Evolutionary conservation across 1,140 invertebrate genomes (phyloP).

Genomic region (Drosophila suzukii): DNA sequence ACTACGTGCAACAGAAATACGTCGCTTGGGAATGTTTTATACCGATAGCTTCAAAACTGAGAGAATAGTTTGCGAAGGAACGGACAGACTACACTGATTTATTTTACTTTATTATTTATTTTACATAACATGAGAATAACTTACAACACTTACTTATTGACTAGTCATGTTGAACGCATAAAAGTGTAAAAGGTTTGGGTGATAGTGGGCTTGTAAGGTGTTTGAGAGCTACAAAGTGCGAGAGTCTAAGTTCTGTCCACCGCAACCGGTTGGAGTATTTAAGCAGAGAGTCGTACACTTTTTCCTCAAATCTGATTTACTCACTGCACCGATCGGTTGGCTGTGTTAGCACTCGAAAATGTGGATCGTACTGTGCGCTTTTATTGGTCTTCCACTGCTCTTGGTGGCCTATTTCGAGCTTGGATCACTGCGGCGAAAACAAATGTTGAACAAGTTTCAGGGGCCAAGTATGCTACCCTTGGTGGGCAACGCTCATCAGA

Average conservation of each 20-base stretch:
- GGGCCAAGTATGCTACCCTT: slow-evolving; percentile 65
- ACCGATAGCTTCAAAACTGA: no score
- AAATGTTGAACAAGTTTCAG: slow-evolving; percentile 46
- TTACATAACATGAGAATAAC: no score
- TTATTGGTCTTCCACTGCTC: slow-evolving; percentile 58
- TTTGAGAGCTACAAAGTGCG: slow-evolving; percentile 3
- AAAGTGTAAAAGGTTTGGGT: neutral
- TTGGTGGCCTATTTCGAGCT: slow-evolving; percentile 56
- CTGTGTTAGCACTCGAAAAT: slow-evolving; percentile 23
- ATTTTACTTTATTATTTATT: no score
- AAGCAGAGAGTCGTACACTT: neutral
- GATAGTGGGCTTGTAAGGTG: neutral
- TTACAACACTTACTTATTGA: neutral
- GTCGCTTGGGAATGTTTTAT: no score
- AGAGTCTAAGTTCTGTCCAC: neutral
- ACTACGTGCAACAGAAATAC: no score
- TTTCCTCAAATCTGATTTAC: slow-evolving; percentile 4
- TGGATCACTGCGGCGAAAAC: slow-evolving; percentile 29
- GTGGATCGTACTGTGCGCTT: slow-evolving; percentile 51
- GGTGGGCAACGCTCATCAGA: slow-evolving; percentile 74
- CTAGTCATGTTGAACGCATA: slow-evolving; percentile 2
- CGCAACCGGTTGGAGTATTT: slow-evolving; percentile 18
- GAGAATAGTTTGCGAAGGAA: no score
- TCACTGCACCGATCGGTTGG: slow-evolving; percentile 1
- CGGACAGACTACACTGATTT: neutral